phyloP scores from a whole-genome alignment of 1,140 invertebrate genomes.

The Brevipalpus yothersi region DNA sequence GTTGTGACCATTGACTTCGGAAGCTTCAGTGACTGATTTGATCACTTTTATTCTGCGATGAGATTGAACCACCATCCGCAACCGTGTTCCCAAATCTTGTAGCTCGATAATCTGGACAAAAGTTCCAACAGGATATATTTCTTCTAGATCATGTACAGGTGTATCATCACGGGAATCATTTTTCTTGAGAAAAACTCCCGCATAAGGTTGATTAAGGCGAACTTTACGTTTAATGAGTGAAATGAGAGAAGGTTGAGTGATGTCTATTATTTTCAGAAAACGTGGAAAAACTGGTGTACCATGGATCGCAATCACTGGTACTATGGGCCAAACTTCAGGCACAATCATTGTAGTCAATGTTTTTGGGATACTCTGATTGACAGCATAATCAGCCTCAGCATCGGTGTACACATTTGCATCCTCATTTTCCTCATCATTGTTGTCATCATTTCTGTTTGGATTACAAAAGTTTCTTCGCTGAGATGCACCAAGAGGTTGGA shows the following conservation, averaged over 20 bases:
- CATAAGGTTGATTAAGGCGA: conserved; percentile 83
- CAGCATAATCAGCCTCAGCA: not conserved
- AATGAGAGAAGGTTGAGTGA: conserved; percentile 63
- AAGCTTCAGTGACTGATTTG: conserved; percentile 11
- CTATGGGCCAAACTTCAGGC: conserved; percentile 81
- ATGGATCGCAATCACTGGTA: conserved; percentile 79
- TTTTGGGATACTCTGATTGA: not conserved
- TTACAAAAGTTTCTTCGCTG: not conserved
- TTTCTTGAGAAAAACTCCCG: conserved; percentile 91
- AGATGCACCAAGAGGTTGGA: too few species aligned
- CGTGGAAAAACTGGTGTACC: conserved; percentile 90
- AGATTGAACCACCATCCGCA: conserved; percentile 76
- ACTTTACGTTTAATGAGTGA: conserved; percentile 80
- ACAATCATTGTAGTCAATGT: conserved; percentile 23
- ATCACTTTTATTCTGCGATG: conserved; percentile 32
- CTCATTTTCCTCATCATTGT: not conserved
- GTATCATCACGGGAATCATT: conserved; percentile 68
- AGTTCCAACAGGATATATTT: conserved; percentile 73
- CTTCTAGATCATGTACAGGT: conserved; percentile 53
- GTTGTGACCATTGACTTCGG: not conserved
- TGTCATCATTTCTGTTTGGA: not conserved
- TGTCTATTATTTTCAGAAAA: conserved; percentile 93
- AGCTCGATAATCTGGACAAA: conserved; percentile 96
- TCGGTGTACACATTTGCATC: not conserved
- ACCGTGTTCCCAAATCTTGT: conserved; percentile 72